Conservation (phyloP, 2,888 invertebrate species). For the Eristalis intricaria region DNA sequence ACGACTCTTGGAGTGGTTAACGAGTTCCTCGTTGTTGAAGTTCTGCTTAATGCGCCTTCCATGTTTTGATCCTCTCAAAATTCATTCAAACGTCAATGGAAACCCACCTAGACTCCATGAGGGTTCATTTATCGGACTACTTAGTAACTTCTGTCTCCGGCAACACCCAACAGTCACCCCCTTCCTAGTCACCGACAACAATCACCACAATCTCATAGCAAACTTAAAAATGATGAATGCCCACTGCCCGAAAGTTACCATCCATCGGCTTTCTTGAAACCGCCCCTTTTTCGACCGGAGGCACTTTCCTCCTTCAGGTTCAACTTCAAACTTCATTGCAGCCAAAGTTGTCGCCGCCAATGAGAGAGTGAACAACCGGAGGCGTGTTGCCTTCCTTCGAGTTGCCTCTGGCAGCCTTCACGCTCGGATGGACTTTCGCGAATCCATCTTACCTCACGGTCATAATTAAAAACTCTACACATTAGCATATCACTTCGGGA, state of each 20-base stretch:
- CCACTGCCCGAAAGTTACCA: background rate
- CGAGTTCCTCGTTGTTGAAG: too few species aligned
- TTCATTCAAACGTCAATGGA: too few species aligned
- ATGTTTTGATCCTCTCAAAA: too few species aligned
- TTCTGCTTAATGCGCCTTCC: too few species aligned
- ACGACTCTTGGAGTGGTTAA: too few species aligned
- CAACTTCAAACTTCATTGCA: background rate
- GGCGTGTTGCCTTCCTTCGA: constrained; percentile 45
- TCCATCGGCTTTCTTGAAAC: constrained; percentile 11
- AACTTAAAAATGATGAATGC: background rate
- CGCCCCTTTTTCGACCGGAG: constrained; percentile 45
- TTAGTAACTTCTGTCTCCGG: too few species aligned
- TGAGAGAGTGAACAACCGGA: constrained; percentile 39
- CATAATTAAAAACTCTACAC: constrained; percentile 61
- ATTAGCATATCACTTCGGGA: constrained; percentile 65
- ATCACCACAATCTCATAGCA: background rate
- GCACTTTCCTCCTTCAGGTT: background rate
- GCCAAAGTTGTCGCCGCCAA: constrained; percentile 24
- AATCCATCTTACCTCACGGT: constrained; percentile 41
- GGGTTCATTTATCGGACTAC: too few species aligned
- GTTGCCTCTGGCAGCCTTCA: constrained; percentile 27
- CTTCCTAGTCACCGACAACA: too few species aligned
- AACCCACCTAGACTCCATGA: too few species aligned
- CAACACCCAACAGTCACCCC: too few species aligned
- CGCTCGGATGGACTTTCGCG: constrained; percentile 41